Conservation (phyloP, 2,888 invertebrate genomes). For the Stenichneumon culpator region DNA sequence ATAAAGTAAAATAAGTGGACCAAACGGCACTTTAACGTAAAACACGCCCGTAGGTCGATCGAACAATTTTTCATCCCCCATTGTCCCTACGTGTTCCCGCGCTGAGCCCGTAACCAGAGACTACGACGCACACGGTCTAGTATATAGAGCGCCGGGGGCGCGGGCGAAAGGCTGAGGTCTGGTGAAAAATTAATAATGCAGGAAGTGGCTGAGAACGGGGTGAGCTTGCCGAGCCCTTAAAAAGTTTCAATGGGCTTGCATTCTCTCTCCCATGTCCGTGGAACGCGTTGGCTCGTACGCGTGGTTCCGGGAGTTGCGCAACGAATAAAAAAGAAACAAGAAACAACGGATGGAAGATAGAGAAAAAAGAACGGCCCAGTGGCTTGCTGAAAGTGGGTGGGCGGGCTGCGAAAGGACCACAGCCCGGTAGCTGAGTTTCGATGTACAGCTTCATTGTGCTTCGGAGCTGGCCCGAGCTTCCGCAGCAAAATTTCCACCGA, state of each 20-base stretch:
- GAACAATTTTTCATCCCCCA: not conserved
- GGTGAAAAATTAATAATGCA: constrained; percentile 53
- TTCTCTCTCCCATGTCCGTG: constrained; percentile 18
- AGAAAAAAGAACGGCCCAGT: constrained; percentile 13
- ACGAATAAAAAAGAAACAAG: not conserved
- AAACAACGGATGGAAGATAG: constrained; percentile 13
- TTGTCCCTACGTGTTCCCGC: not conserved
- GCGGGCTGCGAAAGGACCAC: constrained; percentile 26
- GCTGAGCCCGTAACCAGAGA: not conserved
- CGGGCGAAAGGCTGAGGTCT: not conserved
- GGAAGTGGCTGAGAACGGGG: constrained; percentile 20
- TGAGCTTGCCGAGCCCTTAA: constrained; percentile 21
- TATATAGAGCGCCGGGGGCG: not conserved
- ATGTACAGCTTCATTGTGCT: constrained; percentile 1
- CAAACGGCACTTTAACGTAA: not conserved
- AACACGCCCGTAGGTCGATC: not conserved
- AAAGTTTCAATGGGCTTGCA: constrained; percentile 24
- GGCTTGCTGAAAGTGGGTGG: constrained; percentile 8
- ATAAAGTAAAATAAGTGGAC: not conserved
- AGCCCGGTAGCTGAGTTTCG: not conserved
- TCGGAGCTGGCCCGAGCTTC: not conserved
- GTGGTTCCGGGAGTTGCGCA: not conserved
- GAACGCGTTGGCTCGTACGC: not conserved
- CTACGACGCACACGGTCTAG: constrained; percentile 32
- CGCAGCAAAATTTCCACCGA: constrained; percentile 37